Evolutionary conservation across 2,113 vertebrate species (phyloP).

Genomic region (Morone saxatilis): DNA sequence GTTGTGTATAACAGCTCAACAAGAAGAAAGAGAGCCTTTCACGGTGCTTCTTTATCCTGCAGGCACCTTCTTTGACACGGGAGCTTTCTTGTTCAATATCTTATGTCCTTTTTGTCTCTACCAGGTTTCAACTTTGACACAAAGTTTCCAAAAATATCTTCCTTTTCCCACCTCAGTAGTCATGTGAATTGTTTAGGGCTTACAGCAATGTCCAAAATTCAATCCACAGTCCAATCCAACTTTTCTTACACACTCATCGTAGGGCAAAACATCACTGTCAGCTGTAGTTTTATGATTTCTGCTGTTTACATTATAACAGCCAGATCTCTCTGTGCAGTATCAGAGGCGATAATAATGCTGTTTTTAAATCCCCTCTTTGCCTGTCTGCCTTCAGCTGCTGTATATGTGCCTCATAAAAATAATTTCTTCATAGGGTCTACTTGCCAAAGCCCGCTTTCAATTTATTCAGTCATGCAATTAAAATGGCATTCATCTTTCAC

Average conservation of each 20-base stretch:
- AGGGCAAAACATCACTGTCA: not conserved
- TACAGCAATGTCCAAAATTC: not conserved
- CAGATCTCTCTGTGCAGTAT: not conserved
- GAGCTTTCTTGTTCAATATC: slow-evolving; percentile 16
- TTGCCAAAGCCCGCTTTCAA: not conserved
- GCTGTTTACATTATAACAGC: not conserved
- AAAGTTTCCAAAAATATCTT: not conserved
- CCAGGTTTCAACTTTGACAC: not conserved
- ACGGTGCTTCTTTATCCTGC: not conserved
- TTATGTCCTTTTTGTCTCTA: not conserved
- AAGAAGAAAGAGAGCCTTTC: not conserved
- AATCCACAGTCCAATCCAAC: not conserved
- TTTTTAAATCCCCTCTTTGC: slow-evolving; percentile 15
- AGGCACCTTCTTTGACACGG: not conserved
- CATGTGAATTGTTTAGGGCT: not conserved
- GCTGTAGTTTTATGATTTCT: slow-evolving; percentile 6
- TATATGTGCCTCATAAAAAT: not conserved
- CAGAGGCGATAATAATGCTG: not conserved
- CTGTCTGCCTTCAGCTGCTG: slow-evolving; percentile 4
- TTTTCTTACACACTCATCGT: not conserved
- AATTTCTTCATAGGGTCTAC: not conserved
- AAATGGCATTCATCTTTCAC: not conserved
- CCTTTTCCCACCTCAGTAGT: not conserved
- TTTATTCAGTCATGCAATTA: slow-evolving; percentile 5
- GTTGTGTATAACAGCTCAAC: slow-evolving; percentile 19